These are phyloP conservation scores for Hoplostethus atlanticus DNA, from an alignment of 2,797 vertebrate species.

Conservation along the genomic window DNA sequence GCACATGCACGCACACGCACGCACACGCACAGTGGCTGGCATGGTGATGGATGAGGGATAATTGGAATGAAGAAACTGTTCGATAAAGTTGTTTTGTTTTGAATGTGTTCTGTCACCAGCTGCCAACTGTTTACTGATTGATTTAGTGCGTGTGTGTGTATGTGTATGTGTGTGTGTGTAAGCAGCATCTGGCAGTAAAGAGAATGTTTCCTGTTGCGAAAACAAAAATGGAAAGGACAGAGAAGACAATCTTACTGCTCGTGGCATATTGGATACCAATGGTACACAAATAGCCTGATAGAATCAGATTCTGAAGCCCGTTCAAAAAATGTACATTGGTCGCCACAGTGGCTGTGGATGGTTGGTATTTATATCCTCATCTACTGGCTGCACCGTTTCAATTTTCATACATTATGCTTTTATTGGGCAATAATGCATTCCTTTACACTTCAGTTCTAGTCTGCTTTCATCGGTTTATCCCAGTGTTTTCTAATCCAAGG, in stretches of 20 bases:
- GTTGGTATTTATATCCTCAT: background rate
- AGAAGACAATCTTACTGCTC: constrained; percentile 21
- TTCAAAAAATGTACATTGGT: background rate
- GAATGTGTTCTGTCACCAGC: constrained; percentile 65
- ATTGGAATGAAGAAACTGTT: constrained; percentile 65
- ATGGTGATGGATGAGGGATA: constrained; percentile 66
- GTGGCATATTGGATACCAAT: constrained; percentile 18
- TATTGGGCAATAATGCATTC: too few species aligned
- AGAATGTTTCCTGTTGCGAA: constrained; percentile 43
- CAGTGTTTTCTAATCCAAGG: too few species aligned
- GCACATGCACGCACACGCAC: constrained; percentile 1
- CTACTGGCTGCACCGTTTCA: too few species aligned
- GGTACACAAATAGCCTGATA: constrained; percentile 19
- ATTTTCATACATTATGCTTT: too few species aligned
- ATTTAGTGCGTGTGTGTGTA: constrained; percentile 38
- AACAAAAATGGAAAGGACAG: constrained; percentile 21
- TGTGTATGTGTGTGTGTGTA: constrained; percentile 8
- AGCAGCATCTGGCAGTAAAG: constrained; percentile 64
- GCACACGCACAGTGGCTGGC: constrained; percentile 25
- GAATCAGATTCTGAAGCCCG: constrained; percentile 22
- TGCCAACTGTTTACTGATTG: constrained; percentile 64
- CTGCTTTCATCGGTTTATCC: too few species aligned
- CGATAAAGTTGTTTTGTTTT: constrained; percentile 75
- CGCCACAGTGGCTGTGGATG: background rate
- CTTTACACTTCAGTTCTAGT: too few species aligned